Conservation (phyloP, 2,113 vertebrate species). For the Hyaena hyaena region DNA sequence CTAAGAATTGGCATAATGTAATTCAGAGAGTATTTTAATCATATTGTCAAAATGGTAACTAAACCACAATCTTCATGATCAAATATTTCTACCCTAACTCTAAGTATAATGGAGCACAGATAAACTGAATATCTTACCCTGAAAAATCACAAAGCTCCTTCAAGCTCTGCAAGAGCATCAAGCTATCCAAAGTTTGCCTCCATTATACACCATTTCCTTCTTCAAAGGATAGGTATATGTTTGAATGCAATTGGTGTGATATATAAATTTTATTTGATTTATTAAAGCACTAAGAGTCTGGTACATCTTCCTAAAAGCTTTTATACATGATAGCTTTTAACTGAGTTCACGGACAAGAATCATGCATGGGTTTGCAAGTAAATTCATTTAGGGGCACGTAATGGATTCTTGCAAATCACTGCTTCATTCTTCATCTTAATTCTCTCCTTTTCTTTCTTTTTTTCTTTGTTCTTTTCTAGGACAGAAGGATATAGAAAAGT, state of each 20-base stretch:
- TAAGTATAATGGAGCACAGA: constrained; percentile 51
- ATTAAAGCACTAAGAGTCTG: constrained; percentile 56
- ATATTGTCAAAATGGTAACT: constrained; percentile 69
- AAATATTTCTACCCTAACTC: constrained; percentile 53
- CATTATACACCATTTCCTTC: constrained; percentile 4
- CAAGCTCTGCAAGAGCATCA: background rate
- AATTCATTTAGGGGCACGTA: constrained; percentile 61
- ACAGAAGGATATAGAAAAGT: constrained; percentile 94
- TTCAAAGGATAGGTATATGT: constrained; percentile 3
- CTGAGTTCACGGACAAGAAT: constrained; percentile 56
- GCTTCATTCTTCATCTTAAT: constrained; percentile 50
- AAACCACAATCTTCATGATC: constrained; percentile 49
- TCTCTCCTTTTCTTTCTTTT: background rate
- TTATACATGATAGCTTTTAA: constrained; percentile 73
- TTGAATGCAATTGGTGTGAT: constrained; percentile 61
- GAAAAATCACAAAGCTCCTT: constrained; percentile 47
- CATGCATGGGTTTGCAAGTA: constrained; percentile 60
- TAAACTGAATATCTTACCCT: constrained; percentile 37
- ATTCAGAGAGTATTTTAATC: constrained; percentile 71
- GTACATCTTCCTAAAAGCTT: constrained; percentile 72
- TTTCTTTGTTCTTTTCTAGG: constrained; percentile 83
- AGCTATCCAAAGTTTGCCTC: constrained; percentile 26
- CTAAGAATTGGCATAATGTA: constrained; percentile 65
- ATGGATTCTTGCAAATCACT: constrained; percentile 68
- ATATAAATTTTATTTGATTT: constrained; percentile 69